Evolutionary conservation across 2,797 vertebrate genomes (phyloP), one percentile per base, ranked within the genome.

Genomic region (Aulostomus chinensis): DNA sequence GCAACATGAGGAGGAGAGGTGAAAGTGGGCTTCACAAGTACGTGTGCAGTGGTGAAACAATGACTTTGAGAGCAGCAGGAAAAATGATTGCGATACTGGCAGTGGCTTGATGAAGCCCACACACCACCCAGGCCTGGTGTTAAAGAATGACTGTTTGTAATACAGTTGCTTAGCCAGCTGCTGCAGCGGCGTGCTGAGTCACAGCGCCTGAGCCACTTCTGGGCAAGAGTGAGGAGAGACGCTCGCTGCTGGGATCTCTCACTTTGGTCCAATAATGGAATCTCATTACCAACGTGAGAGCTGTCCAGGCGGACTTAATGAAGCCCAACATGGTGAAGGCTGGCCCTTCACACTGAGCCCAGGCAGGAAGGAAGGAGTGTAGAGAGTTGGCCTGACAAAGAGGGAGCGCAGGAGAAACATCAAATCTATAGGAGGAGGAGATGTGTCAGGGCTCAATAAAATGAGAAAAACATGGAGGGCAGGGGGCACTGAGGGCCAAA

Each of bases 241-340:
- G 11, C 30, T 8, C 22, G 31, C 76, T 62, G 58, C 66, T 75
- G 73, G 76, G 79, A 85, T 81, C 79, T 79, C 73, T 73, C 78
- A 75, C 79, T 78, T 80, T 68, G 62, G 54, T 64, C 68, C 79
- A 77, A 76, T 68, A 72, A 81, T 77, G 78, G 82, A 85, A 84
- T 76, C 83, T 87, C 81, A 88, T 89, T 86, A 91, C 68, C 67
- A 69, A 76, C 89, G 79, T 68, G 73, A 66, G 64, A 71, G 80
- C 74, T 70, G 66, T 82, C 80, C 78, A 65, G 68, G 76, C 75
- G 68, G 69, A 72, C 61, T 68, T 88, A 88, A 90, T 81, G 86
- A 92, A 86, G 87, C 75, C 84, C 72, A 74, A 69, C 80, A 58
- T 13, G 61, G 80, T 38, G 64, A 71, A 61, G 41, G 54, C 73